Evolutionary conservation across 2,888 invertebrate genomes (phyloP).

Genomic region (Tachystola acroxantha): DNA sequence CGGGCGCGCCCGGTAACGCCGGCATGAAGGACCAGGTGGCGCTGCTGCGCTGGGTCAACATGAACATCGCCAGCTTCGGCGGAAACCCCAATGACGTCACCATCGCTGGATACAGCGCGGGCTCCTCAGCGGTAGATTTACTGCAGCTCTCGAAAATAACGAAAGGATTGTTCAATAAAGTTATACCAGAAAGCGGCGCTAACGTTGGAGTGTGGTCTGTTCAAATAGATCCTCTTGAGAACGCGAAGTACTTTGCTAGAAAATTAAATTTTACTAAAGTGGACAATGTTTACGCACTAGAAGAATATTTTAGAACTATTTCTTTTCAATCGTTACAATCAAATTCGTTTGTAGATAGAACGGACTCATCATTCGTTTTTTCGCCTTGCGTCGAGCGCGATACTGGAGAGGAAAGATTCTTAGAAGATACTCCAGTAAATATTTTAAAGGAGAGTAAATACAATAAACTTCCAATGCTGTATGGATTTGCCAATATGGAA

Average conservation of each 20-base stretch:
- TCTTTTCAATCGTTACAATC: slow-evolving; percentile 25
- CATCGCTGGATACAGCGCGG: slow-evolving; percentile 36
- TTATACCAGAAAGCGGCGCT: slow-evolving; percentile 40
- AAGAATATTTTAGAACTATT: slow-evolving; percentile 35
- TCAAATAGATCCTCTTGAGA: slow-evolving; percentile 33
- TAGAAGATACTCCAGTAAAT: slow-evolving; percentile 31
- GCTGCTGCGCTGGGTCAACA: slow-evolving; percentile 38
- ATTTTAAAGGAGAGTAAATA: slow-evolving; percentile 29
- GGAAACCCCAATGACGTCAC: slow-evolving; percentile 46
- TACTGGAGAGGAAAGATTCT: slow-evolving; percentile 24
- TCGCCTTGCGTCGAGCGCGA: slow-evolving; percentile 20
- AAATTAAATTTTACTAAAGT: slow-evolving; percentile 24
- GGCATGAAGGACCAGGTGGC: slow-evolving; percentile 43
- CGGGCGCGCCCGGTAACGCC: slow-evolving; percentile 39
- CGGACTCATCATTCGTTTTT: slow-evolving; percentile 20
- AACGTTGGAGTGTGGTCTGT: slow-evolving; percentile 27
- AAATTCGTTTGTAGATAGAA: slow-evolving; percentile 15
- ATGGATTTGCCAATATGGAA: slow-evolving; percentile 47
- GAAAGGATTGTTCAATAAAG: slow-evolving; percentile 35
- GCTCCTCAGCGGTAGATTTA: slow-evolving; percentile 34
- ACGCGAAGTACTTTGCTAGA: slow-evolving; percentile 30
- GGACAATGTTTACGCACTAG: slow-evolving; percentile 31
- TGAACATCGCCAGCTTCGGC: slow-evolving; percentile 39
- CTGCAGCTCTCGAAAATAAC: slow-evolving; percentile 32
- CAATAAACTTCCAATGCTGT: slow-evolving; percentile 34